A percentile compares a stretch with the other conserved stretches of the same genome.
phyloP scores from a whole-genome alignment of 2,797 vertebrate species.

The Acropternis orthonyx region DNA sequence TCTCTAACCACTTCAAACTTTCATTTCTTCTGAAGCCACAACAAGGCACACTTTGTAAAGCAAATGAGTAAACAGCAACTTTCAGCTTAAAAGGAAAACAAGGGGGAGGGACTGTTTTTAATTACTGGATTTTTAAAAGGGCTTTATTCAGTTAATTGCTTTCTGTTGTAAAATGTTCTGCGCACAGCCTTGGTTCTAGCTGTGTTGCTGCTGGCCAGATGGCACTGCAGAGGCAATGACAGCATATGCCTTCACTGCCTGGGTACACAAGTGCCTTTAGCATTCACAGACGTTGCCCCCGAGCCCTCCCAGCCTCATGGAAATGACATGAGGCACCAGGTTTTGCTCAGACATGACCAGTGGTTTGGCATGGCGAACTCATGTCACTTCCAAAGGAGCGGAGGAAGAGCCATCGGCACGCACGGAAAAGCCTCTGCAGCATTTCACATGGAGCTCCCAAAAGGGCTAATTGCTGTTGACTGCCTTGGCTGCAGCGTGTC shows the following conservation, averaged over 20 bases:
- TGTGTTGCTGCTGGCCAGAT: slow-evolving; percentile 45
- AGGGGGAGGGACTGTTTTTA: slow-evolving; percentile 68
- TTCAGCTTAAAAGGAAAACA: slow-evolving; percentile 66
- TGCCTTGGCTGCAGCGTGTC: neutral
- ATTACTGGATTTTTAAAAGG: slow-evolving; percentile 62
- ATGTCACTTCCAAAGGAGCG: neutral
- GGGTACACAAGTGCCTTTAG: neutral
- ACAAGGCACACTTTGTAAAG: slow-evolving; percentile 72
- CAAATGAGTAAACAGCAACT: slow-evolving; percentile 70
- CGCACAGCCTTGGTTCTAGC: neutral
- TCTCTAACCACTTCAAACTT: slow-evolving; percentile 70
- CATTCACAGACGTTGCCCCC: neutral
- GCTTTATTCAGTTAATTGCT: slow-evolving; percentile 67
- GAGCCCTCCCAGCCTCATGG: neutral
- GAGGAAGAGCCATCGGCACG: neutral
- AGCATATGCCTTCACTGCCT: neutral
- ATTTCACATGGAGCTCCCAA: neutral
- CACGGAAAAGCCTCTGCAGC: neutral
- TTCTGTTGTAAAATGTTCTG: slow-evolving; percentile 62
- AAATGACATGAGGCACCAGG: neutral
- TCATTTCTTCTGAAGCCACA: slow-evolving; percentile 69
- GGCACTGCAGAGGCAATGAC: slow-evolving; percentile 36
- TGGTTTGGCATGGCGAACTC: neutral
- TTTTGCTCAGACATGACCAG: neutral
- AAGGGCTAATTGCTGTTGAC: neutral